Evolutionary conservation across 2,113 vertebrate species (phyloP).

Genomic region (Erinaceus europaeus): DNA sequence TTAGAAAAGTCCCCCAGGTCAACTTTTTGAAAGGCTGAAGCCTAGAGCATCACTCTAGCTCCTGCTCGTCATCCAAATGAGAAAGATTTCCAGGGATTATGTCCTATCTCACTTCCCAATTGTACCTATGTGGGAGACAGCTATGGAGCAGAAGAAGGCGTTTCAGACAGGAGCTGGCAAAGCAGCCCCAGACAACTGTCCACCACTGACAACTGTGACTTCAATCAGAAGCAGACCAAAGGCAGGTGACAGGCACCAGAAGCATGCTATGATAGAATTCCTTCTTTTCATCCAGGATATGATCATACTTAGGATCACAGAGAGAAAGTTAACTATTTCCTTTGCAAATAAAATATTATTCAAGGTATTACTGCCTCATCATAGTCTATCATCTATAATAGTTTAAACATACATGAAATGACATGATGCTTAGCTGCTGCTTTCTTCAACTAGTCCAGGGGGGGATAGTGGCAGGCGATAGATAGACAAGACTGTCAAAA

Average conservation of each 20-base stretch:
- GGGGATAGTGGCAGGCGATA: too few relatives aligned
- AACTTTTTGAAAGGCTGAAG: background rate
- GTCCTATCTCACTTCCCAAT: background rate
- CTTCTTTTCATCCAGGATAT: background rate
- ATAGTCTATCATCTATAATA: too few relatives aligned
- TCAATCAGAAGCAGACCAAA: background rate
- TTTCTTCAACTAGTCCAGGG: too few relatives aligned
- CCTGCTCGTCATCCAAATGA: background rate
- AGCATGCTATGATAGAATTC: background rate
- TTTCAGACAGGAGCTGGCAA: background rate
- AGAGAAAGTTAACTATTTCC: background rate
- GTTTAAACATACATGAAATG: too few relatives aligned
- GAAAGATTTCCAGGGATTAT: background rate
- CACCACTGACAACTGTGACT: background rate
- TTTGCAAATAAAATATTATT: constrained; percentile 16
- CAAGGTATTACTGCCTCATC: background rate
- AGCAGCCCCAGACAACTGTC: fast-evolving
- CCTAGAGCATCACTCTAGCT: background rate
- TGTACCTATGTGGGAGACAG: background rate
- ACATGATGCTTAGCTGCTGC: too few relatives aligned
- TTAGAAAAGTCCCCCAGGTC: background rate
- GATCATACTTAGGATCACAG: background rate
- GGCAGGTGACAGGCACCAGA: background rate
- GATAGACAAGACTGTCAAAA: too few relatives aligned
- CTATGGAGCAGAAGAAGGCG: background rate